Evolutionary conservation across 2,888 invertebrate species (phyloP).

Genomic region (Clistopyga incitator): DNA sequence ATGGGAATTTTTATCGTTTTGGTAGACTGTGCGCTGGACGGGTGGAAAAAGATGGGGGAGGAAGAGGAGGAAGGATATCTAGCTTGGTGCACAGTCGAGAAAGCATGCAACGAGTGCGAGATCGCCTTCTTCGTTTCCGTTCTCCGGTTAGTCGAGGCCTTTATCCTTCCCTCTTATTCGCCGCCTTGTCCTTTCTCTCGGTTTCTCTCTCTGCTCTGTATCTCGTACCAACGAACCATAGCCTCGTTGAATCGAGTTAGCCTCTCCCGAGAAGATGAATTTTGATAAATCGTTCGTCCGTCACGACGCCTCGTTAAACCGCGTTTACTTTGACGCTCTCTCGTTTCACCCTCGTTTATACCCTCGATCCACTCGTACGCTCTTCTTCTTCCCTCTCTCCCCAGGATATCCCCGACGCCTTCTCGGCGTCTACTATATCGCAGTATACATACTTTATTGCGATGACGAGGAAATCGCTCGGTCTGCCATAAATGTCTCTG

Average conservation of each 20-base stretch:
- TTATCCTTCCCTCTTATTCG: constrained; percentile 66
- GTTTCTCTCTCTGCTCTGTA: constrained; percentile 12
- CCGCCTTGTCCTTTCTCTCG: neutral
- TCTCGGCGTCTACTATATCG: constrained; percentile 30
- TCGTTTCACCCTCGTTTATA: constrained; percentile 6
- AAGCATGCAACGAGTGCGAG: constrained; percentile 64
- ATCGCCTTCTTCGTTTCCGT: constrained; percentile 76
- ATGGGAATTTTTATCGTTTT: constrained; percentile 81
- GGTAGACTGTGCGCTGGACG: constrained; percentile 77
- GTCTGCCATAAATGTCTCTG: constrained; percentile 29
- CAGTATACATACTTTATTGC: constrained; percentile 37
- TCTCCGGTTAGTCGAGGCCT: constrained; percentile 71
- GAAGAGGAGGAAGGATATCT: constrained; percentile 32
- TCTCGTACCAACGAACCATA: neutral
- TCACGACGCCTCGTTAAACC: constrained; percentile 72
- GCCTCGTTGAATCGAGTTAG: constrained; percentile 70
- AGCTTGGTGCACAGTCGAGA: constrained; percentile 25
- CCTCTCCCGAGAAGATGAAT: constrained; percentile 76
- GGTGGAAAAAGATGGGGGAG: constrained; percentile 24
- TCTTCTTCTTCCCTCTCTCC: constrained; percentile 39
- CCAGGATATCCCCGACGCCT: constrained; percentile 44
- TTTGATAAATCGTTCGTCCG: constrained; percentile 75
- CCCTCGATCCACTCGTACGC: constrained; percentile 5
- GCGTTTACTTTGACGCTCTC: constrained; percentile 66
- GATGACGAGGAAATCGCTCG: constrained; percentile 37